Base-by-base conservation (phyloP, 2,113 vertebrate species). In the Phaethon lepturus region DNA sequence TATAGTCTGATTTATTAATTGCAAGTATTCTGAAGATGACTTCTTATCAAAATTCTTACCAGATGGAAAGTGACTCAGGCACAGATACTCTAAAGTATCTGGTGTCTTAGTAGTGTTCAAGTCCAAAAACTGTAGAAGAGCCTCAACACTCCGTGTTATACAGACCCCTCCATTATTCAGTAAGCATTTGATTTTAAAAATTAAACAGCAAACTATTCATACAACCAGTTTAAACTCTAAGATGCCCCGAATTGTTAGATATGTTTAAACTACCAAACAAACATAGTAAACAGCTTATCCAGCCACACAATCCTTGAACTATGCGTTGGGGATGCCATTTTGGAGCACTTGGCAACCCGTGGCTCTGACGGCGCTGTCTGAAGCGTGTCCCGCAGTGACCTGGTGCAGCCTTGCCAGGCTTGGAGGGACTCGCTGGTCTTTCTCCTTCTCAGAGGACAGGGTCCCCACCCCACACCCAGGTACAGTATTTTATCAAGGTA, bases 281-380 rank as follows among this genome's bases (percentile, higher is more conserved):
- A 87, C 3, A 10, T 29, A 81, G 28, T 17, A 42, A 92, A 38
- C 10, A 75, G 42, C 17, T 67, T 14, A 4, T 72, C n/a, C 62
- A 91, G 82, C 8, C 13, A 2, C 25, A 9, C 14, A 38, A 8
- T 18, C 38, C 47, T 64, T 17, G 23, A 38, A 50, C 28, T 6
- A 16, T 0, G 0, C 1, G 7, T 19, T 53, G 42, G 31, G 28
- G 28, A n/a, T 45, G 10, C 15, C 11, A 6, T 53, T 72, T 35
- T 20, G 28, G 44, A 75, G n/a, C 28, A 18, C 11, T 13, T 17
- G 38, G 55, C 26, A 47, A 40, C 19, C 49, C 49, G 2, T 3
- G 63, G 42, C 29, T 86, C 24, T 1, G 1, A 16, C n/a, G 55
- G 52, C 3, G 1, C 44, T 44, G n/a, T 26, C 75, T 52, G 35